Conservation (phyloP, 2,113 vertebrate genomes). For the Myanophis thanlyinensis region DNA sequence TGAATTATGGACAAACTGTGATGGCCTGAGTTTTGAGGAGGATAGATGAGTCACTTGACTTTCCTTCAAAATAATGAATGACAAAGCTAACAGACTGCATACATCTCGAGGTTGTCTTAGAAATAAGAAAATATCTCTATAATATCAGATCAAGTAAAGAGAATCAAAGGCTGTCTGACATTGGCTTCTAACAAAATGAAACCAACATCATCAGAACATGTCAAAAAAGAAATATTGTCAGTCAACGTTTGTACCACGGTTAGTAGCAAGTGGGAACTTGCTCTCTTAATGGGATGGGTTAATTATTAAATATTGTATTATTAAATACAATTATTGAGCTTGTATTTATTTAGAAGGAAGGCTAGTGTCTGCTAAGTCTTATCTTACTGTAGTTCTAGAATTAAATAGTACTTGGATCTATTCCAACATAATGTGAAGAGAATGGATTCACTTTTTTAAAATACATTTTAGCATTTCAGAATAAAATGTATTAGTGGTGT, state of each 20-base stretch:
- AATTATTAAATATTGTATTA: no score
- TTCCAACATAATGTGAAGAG: not conserved
- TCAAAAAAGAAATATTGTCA: not conserved
- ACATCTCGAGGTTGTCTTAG: not conserved
- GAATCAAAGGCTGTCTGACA: not conserved
- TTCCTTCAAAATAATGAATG: not conserved
- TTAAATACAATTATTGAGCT: no score
- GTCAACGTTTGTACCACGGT: not conserved
- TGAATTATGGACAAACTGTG: not conserved
- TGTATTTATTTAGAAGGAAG: not conserved
- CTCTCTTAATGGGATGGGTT: not conserved
- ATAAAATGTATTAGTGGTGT: not conserved
- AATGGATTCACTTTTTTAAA: not conserved
- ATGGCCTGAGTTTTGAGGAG: not conserved
- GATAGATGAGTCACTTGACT: not conserved
- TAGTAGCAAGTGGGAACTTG: not conserved
- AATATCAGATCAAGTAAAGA: not conserved
- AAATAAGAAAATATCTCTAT: not conserved
- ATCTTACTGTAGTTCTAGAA: not conserved
- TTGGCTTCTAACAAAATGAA: not conserved
- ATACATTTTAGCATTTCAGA: not conserved
- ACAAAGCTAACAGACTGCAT: not conserved
- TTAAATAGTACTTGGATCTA: not conserved
- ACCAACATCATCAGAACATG: not conserved
- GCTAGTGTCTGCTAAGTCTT: not conserved